Base-by-base conservation (phyloP, 2,797 vertebrate species). In the Vireo griseus region DNA sequence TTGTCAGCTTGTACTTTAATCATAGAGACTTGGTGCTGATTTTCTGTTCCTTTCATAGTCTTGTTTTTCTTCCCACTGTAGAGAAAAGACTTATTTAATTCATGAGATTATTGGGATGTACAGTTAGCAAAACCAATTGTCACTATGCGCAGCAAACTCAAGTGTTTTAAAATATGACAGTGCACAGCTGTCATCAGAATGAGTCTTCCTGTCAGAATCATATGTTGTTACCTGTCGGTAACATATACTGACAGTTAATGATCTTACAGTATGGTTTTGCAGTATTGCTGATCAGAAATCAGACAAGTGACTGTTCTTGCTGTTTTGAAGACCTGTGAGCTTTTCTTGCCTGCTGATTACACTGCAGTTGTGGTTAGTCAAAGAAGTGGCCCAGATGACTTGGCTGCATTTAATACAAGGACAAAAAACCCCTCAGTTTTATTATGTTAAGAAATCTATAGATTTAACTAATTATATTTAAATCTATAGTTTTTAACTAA, bases 291-390 rank as follows among this genome's bases (percentile, higher is more conserved):
- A 39, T 61, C 35, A 42, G 26, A 73, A 39, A 50, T 45, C 16
- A 67, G 21, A 13, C 17, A n/a, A 51, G 28, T 2, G 6, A 19
- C 29, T 59, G 4, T 63, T 54, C 17, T 58, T 7, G 33, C 5
- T 42, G 37, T 85, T 51, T 62, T 42, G 39, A 77, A 73, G 25
- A 35, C 4, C 4, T 8, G 2, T 0, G 1, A 47, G 11, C 6
- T 73, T 73, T 50, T 24, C 35, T 83, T 76, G 20, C 33, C 24
- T 67, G 13, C 24, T 35, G 29, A 28, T 50, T 58, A 29, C 13
- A 14, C 19, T 14, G 7, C 28, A n/a, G 33, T 26, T 81, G 37
- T 74, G 13, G 13, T 74, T 51, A 59, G 45, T 17, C 1, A 3
- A 59, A 61, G 29, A 74, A 47, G 33, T 9, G 21, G 21, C 17